Evolutionary conservation across 2,113 vertebrate genomes (phyloP).

Genomic region (Elaphurus davidianus): DNA sequence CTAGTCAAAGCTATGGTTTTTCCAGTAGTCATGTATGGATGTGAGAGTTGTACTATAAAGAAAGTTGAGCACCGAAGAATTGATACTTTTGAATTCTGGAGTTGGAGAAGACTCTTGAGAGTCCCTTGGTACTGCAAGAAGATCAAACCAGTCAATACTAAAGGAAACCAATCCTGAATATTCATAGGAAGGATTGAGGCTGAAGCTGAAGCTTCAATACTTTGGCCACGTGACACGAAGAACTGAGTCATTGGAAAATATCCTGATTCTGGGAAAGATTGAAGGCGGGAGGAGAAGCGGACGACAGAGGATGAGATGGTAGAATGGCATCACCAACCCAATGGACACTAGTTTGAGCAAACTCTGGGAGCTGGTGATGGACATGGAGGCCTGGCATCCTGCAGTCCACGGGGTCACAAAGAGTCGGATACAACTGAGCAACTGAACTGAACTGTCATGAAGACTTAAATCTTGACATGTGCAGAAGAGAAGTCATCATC

Average conservation of each 20-base stretch:
- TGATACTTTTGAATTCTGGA: not conserved
- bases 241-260: not conserved
- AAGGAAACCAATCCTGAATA: not conserved
- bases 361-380: not conserved
- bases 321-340: accelerated
- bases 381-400: not conserved
- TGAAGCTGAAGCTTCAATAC: not conserved
- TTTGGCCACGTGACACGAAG: not conserved
- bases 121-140: not conserved
- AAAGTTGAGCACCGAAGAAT: accelerated
- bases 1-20: not conserved
- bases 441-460: not conserved
- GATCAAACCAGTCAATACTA: not conserved
- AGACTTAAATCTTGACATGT: not conserved
- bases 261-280: not conserved
- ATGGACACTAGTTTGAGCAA: not conserved
- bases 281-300: not conserved
- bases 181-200: not conserved
- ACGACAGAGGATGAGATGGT: not conserved
- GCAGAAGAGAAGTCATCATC: not conserved
- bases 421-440: not conserved
- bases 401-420: not conserved
- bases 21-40: not conserved
- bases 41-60: not conserved
- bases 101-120: not conserved